A percentile compares a stretch with the other conserved stretches of the same genome.
phyloP scores from a whole-genome alignment of 1,140 invertebrate species.

The Orchestia grillus region DNA sequence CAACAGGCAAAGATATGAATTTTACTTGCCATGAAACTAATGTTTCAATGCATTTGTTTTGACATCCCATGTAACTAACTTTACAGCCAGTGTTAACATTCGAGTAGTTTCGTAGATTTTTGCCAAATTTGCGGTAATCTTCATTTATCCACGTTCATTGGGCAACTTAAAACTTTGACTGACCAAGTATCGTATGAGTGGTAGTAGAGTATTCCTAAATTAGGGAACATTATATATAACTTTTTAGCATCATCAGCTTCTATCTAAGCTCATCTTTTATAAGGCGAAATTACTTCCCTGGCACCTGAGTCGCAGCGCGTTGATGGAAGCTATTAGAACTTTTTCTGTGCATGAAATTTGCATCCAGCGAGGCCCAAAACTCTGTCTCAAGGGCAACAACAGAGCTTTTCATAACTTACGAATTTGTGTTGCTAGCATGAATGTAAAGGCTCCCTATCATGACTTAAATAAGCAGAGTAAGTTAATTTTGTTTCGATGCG shows the following conservation, averaged over 20 bases:
- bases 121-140: not conserved
- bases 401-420: not conserved
- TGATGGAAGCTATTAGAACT: not conserved
- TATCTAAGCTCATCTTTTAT: not conserved
- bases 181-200: not conserved
- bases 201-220: not conserved
- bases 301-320: not conserved
- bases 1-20: no score
- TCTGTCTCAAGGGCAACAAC: not conserved
- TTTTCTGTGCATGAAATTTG: not conserved
- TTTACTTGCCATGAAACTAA: not conserved
- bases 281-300: not conserved
- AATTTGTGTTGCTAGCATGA: not conserved
- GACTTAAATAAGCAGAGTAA: not conserved
- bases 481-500: not conserved
- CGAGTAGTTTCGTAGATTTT: not conserved
- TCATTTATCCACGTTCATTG: not conserved
- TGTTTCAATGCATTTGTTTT: not conserved
- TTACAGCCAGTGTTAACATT: not conserved
- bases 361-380: no score
- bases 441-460: not conserved
- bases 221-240: not conserved
- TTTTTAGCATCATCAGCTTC: not conserved
- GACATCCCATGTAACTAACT: not conserved
- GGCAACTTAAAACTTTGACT: not conserved